Base-by-base conservation (phyloP, 1,140 invertebrate species). In the Caerostris extrusa region DNA sequence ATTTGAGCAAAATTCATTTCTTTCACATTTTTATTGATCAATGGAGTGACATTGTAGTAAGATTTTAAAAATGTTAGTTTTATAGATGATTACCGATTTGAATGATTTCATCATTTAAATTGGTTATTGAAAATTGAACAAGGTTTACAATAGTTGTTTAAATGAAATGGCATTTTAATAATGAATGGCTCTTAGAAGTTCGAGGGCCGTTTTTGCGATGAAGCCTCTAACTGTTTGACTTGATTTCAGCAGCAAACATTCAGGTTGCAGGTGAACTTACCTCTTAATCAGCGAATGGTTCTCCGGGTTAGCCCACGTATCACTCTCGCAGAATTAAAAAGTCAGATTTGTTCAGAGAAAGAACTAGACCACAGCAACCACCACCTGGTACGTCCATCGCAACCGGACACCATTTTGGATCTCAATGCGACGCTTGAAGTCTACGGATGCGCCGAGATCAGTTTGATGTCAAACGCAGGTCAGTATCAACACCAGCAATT, bases 281-380 rank as follows among this genome's bases (percentile, higher is more conserved):
- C 98, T 12, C 97, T 97, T 88, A 98, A 98, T 96, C 98, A 98
- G 96, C 96, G 98, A 53, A 98, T 97, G 95, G 98, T 98, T 0
- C 97, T 97, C 64, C 96, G 98, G 94, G 97, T 98, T 91, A 97
- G 97, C 95, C 97, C 97, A 88, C 96, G 97, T 95, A 97, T 97
- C 90, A 96, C 97, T 77, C 95, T 98, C 61, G 96, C 97, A 89
- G 97, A 98, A 95, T 97, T 98, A 81, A 96, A 98, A 94, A 96
- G 96, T 55, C 97, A 97, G 95, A 97, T 98, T 6, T 98, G 98
- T 95, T 96, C 97, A n/a, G 98, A 98, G 95, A 98, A 98, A 95
- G 97, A 97, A 95, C 96, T 98, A 93, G 98, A 98, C 95, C 96
- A 97, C 14, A 95, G 96, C 53, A 97, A 97, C 95, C 98, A 98